A percentile compares a stretch with the other conserved stretches of the same genome.
Conservation (phyloP, 30 jellyfish, hydroid and myxozoan genomes). For the Sanderia malayensis region DNA sequence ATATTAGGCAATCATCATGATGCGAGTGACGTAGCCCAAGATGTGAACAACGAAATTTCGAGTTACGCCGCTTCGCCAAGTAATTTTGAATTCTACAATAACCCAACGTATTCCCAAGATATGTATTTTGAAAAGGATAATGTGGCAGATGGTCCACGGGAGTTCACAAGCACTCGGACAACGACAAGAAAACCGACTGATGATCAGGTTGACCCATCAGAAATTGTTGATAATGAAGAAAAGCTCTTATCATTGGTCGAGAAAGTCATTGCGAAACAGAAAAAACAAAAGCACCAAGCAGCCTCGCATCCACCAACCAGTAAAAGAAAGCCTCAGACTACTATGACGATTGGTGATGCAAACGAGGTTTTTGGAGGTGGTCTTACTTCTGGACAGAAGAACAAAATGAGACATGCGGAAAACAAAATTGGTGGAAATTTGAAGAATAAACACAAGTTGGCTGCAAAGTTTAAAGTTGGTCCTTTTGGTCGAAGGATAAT, state of each 20-base stretch:
- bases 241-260: slow-evolving; percentile 41
- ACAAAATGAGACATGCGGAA: not conserved
- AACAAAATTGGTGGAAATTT: not conserved
- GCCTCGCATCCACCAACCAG: slow-evolving; percentile 5
- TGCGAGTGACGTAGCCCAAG: slow-evolving; percentile 19
- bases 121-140: slow-evolving; percentile 33
- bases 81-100: slow-evolving; percentile 35
- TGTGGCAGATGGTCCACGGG: not conserved
- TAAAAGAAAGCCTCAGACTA: not conserved
- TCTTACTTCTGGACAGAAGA: not conserved
- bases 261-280: slow-evolving; percentile 44
- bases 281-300: slow-evolving; percentile 8
- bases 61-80: slow-evolving; percentile 36
- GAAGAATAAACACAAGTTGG: not conserved
- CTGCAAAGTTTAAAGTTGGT: not conserved
- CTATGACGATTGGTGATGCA: slow-evolving; percentile 34
- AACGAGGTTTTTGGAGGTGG: slow-evolving; percentile 23
- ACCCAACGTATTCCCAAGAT: slow-evolving; percentile 28
- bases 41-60: slow-evolving; percentile 41
- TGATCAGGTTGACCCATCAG: slow-evolving; percentile 25
- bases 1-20: slow-evolving; percentile 33
- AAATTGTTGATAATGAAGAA: slow-evolving; percentile 48
- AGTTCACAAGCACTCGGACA: not conserved
- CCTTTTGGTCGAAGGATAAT: not conserved
- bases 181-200: slow-evolving; percentile 40